Percentiles rank a stretch among this genome's conserved stretches.
These are phyloP conservation scores for Pseudomyrmex dendroicus DNA, from an alignment of 1,140 invertebrate genomes.

Conservation along the genomic window DNA sequence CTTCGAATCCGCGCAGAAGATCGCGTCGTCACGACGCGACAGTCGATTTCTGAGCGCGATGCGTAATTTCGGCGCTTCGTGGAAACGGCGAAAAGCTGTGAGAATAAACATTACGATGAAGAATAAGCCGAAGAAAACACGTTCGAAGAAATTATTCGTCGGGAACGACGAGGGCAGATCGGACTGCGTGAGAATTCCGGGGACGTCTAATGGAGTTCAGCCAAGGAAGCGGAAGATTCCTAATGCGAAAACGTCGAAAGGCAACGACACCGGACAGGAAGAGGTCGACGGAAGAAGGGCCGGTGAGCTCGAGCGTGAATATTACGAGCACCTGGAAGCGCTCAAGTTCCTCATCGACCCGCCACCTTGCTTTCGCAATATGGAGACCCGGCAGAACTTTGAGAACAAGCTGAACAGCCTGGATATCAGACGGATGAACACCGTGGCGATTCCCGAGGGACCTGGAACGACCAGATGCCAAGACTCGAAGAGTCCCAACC, in stretches of 20 bases:
- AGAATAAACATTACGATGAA: background rate
- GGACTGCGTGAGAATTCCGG: background rate
- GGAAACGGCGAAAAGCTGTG: constrained; percentile 22
- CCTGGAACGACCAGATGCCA: constrained; percentile 18
- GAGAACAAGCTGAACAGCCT: constrained; percentile 78
- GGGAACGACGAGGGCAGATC: background rate
- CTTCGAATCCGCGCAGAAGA: background rate
- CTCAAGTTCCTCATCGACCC: constrained; percentile 79
- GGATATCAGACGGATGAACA: constrained; percentile 81
- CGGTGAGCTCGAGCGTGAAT: constrained; percentile 71
- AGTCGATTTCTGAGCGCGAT: constrained; percentile 43
- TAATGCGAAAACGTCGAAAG: constrained; percentile 14
- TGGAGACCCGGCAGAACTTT: constrained; percentile 67
- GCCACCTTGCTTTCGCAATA: constrained; percentile 71
- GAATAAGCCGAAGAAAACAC: background rate
- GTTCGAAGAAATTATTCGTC: background rate
- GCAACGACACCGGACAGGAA: constrained; percentile 61
- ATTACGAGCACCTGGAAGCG: constrained; percentile 76
- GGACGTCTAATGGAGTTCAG: constrained; percentile 10
- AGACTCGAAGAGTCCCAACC: background rate
- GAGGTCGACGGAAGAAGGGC: constrained; percentile 59
- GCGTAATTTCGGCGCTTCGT: constrained; percentile 43
- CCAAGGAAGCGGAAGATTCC: constrained; percentile 40
- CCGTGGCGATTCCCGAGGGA: constrained; percentile 77
- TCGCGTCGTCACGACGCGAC: background rate